phyloP scores from a whole-genome alignment of 1,140 invertebrate genomes.

The Musca vetustissima region DNA sequence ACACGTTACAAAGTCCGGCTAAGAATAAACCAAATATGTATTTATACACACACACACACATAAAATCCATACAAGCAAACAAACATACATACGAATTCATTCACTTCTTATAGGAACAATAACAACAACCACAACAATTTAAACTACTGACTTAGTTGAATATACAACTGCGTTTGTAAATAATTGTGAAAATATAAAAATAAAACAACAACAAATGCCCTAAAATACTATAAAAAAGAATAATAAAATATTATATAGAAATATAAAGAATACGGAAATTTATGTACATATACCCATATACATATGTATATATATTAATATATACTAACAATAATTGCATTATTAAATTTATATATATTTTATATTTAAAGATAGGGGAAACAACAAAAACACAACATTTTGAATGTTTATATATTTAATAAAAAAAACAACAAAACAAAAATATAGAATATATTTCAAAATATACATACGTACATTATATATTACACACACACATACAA shows the following conservation, averaged over 20 bases:
- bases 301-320: neutral
- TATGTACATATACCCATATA: conserved; percentile 16
- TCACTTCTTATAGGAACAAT: neutral
- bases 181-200: conserved; percentile 1
- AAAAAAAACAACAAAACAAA: no score
- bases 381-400: no score
- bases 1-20: neutral
- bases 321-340: neutral
- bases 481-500: no score
- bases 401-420: no score
- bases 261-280: neutral
- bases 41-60: conserved; percentile 14
- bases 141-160: conserved; percentile 9
- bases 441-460: no score
- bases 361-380: no score
- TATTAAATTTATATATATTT: conserved; percentile 1
- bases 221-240: neutral
- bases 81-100: no score
- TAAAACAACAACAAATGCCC: neutral
- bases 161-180: conserved; percentile 16
- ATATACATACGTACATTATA: no score
- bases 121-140: neutral
- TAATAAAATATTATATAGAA: neutral
- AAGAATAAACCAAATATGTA: conserved; percentile 15
- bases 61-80: no score